Conservation (phyloP, 1,140 invertebrate species). For the Drosophila erecta region DNA sequence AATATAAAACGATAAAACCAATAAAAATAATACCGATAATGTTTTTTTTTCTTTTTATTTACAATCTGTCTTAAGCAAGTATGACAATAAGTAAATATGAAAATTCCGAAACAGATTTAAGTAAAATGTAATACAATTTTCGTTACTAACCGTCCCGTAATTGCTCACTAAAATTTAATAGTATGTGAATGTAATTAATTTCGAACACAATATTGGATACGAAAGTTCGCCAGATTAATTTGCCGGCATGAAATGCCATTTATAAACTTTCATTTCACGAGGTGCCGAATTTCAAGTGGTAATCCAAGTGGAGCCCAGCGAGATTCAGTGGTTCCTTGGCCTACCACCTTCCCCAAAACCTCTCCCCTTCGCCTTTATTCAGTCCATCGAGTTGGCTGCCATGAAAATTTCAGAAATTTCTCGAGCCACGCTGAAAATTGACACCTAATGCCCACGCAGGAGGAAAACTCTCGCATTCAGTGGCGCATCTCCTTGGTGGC, state of each 20-base stretch:
- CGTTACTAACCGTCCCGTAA: neutral
- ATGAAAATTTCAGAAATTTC: slow-evolving; percentile 58
- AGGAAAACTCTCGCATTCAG: slow-evolving; percentile 33
- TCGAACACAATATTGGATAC: neutral
- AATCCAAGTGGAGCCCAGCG: slow-evolving; percentile 39
- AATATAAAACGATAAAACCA: too few relatives aligned
- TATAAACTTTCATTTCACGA: slow-evolving; percentile 28
- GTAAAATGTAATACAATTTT: neutral
- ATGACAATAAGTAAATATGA: too few relatives aligned
- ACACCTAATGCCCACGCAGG: slow-evolving; percentile 64
- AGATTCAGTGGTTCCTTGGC: slow-evolving; percentile 22
- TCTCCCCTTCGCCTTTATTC: slow-evolving; percentile 2
- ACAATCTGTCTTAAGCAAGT: too few relatives aligned
- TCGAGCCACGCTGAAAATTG: slow-evolving; percentile 61
- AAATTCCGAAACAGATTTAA: neutral
- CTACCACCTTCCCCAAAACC: neutral
- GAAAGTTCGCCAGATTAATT: slow-evolving; percentile 12
- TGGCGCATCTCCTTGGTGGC: slow-evolving; percentile 9
- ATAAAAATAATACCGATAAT: too few relatives aligned
- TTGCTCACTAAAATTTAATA: neutral
- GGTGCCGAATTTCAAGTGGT: slow-evolving; percentile 26
- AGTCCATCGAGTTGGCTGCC: slow-evolving; percentile 35
- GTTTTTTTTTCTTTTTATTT: too few relatives aligned
- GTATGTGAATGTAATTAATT: neutral
- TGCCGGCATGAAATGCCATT: slow-evolving; percentile 17